Evolutionary conservation across 2,113 vertebrate species (phyloP).

Genomic region (human): DNA sequence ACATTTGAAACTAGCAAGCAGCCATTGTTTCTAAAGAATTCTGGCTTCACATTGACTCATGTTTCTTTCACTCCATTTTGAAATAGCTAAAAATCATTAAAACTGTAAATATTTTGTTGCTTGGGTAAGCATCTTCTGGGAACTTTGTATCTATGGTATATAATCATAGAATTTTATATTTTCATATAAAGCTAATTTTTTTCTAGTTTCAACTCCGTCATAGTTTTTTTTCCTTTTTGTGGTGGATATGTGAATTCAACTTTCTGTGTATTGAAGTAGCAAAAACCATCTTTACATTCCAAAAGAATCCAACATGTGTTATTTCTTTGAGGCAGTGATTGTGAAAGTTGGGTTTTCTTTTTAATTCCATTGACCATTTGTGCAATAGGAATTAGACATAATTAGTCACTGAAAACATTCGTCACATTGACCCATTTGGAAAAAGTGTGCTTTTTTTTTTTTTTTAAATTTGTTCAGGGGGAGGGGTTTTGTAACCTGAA

Average conservation of each 20-base stretch:
- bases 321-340: conserved; percentile 93
- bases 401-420: conserved; percentile 88
- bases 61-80: conserved; percentile 85
- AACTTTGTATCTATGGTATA: conserved; percentile 95
- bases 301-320: conserved; percentile 82
- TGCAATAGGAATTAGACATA: conserved; percentile 90
- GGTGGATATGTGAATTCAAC: conserved; percentile 87
- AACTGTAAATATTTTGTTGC: conserved; percentile 93
- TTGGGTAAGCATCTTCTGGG: conserved; percentile 90
- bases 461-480: conserved; percentile 78
- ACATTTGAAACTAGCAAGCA: conserved; percentile 86
- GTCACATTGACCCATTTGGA: conserved; percentile 87
- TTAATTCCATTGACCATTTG: conserved; percentile 87
- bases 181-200: conserved; percentile 94
- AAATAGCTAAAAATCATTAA: conserved; percentile 85
- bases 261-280: conserved; percentile 88
- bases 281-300: conserved; percentile 87
- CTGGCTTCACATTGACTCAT: conserved; percentile 77
- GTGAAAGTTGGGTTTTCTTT: conserved; percentile 87
- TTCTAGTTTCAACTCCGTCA: conserved; percentile 90
- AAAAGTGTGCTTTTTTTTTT: conserved; percentile 85
- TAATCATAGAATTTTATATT: conserved; percentile 95
- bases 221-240: conserved; percentile 81
- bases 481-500: conserved; percentile 92
- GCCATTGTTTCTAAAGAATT: conserved; percentile 85